Percentiles rank a stretch among this genome's conserved stretches.
These are phyloP conservation scores for Chelonus insularis DNA, from an alignment of 1,140 invertebrate genomes.

Conservation along the genomic window DNA sequence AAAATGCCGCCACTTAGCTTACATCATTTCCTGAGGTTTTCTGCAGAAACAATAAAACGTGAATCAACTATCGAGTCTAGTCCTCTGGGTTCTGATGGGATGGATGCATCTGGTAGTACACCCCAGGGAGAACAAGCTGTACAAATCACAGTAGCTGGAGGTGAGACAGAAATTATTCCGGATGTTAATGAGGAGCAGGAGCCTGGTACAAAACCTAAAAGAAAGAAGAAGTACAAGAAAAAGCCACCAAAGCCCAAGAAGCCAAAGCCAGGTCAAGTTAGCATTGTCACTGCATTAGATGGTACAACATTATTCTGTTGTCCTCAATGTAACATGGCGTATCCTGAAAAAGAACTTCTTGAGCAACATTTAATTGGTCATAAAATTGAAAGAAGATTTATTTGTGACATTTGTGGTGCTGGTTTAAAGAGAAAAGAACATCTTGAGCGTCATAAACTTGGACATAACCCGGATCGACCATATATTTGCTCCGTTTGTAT, in stretches of 20 bases:
- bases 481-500: constrained; percentile 76
- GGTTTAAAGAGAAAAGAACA: constrained; percentile 80
- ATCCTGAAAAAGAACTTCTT: constrained; percentile 74
- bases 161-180: constrained; percentile 59
- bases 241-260: constrained; percentile 74
- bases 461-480: constrained; percentile 77
- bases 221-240: constrained; percentile 80
- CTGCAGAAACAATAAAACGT: constrained; percentile 62
- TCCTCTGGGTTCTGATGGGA: constrained; percentile 53
- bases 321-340: constrained; percentile 78
- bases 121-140: constrained; percentile 49
- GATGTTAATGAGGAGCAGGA: constrained; percentile 59
- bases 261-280: constrained; percentile 72
- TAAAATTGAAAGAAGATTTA: constrained; percentile 73
- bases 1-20: constrained; percentile 65
- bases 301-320: constrained; percentile 76
- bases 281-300: constrained; percentile 72
- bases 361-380: constrained; percentile 76
- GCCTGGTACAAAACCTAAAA: constrained; percentile 63
- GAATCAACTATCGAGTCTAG: constrained; percentile 61
- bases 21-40: constrained; percentile 66
- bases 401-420: constrained; percentile 65
- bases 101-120: constrained; percentile 50
- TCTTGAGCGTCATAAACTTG: constrained; percentile 75
- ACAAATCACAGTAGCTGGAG: constrained; percentile 53